Conservation (phyloP, 2,113 vertebrate species). For the Brachyhypopomus occidentalis region DNA sequence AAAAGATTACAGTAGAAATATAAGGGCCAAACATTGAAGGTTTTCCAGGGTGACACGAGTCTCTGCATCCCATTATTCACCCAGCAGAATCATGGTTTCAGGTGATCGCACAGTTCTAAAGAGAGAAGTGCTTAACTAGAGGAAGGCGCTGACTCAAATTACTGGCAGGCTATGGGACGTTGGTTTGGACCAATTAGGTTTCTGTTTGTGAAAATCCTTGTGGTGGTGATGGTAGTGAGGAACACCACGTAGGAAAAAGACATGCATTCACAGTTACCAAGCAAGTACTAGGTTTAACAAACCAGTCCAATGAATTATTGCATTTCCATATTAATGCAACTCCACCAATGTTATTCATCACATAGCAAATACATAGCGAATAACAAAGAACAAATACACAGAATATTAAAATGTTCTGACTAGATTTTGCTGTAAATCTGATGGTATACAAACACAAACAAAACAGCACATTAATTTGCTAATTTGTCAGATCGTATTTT, state of each 20-base stretch:
- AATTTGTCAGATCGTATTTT: not conserved
- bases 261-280: not conserved
- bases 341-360: not conserved
- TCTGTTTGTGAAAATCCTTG: not conserved
- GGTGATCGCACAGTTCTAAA: not conserved
- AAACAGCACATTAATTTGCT: not conserved
- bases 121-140: not conserved
- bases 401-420: not conserved
- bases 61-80: not conserved
- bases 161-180: conserved; percentile 48
- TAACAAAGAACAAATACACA: not conserved
- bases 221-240: not conserved
- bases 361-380: not conserved
- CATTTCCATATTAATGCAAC: not conserved
- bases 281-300: not conserved
- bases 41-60: not conserved
- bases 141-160: conserved; percentile 15
- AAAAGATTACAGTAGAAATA: not conserved
- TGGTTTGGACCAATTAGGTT: conserved; percentile 47
- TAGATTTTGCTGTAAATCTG: not conserved
- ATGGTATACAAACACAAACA: not conserved
- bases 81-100: not conserved
- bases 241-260: not conserved
- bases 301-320: not conserved
- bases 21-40: not conserved